A percentile compares a stretch with the other conserved stretches of the same genome.
phyloP scores from a whole-genome alignment of 2,113 vertebrate species.

The Apaloderma vittatum region DNA sequence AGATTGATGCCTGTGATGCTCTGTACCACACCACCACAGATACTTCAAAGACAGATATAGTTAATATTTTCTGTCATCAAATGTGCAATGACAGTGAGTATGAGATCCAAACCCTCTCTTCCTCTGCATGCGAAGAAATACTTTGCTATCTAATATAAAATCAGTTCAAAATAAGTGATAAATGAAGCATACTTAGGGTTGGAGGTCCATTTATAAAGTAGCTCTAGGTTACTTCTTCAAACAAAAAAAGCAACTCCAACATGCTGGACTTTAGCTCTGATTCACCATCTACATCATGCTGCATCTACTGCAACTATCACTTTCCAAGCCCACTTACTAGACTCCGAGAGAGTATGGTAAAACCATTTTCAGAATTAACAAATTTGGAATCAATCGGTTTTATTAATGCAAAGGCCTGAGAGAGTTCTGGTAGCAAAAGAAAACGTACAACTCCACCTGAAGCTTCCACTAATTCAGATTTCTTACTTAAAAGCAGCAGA shows the following conservation, averaged over 20 bases:
- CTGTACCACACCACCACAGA: not conserved
- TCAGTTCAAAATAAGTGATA: not conserved
- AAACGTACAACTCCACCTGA: not conserved
- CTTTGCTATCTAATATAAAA: not conserved
- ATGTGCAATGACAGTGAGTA: not conserved
- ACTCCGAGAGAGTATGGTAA: not conserved
- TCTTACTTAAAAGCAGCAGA: conserved; percentile 33
- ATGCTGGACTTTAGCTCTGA: not conserved
- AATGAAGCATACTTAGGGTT: not conserved
- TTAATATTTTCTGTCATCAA: not conserved
- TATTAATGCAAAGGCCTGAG: not conserved
- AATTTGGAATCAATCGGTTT: not conserved
- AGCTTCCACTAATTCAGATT: conserved; percentile 7
- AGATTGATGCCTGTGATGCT: not conserved
- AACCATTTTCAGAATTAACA: not conserved
- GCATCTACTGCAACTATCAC: not conserved
- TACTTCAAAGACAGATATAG: not conserved
- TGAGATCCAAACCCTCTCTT: not conserved
- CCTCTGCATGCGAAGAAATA: not conserved
- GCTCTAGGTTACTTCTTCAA: not conserved
- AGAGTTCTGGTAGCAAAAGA: not conserved
- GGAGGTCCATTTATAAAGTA: not conserved
- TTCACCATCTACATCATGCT: not conserved
- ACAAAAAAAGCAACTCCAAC: not conserved
- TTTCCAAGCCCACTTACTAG: not conserved